phyloP scores from a whole-genome alignment of 2,888 invertebrate species.

The Yponomeuta cagnagella region DNA sequence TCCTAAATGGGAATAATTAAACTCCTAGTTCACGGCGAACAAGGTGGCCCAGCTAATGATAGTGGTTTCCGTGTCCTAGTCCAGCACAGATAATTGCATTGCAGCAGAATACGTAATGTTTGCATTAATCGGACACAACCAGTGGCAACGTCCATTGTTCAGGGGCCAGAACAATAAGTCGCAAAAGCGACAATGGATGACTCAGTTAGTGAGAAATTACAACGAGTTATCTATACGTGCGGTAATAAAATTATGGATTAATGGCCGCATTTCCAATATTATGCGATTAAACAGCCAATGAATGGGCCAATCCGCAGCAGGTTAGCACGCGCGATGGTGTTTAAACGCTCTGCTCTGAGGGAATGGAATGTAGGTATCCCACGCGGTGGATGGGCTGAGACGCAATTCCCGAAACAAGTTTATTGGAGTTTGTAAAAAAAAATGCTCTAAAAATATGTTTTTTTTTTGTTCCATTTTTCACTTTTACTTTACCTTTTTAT shows the following conservation, averaged over 20 bases:
- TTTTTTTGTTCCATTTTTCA: no score
- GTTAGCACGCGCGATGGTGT: no score
- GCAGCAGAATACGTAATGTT: constrained; percentile 4
- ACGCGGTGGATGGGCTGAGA: no score
- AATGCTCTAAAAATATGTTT: no score
- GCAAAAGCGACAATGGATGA: neutral
- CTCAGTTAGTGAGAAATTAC: neutral
- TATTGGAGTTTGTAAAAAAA: no score
- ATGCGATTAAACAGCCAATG: neutral
- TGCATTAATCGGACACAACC: constrained; percentile 11
- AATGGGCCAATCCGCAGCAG: neutral
- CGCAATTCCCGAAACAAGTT: no score
- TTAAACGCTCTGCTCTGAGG: no score
- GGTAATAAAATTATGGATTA: neutral
- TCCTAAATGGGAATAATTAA: neutral
- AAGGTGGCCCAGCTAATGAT: neutral
- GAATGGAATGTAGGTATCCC: no score
- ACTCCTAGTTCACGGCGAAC: constrained; percentile 7
- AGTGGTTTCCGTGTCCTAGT: neutral
- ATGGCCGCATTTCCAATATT: neutral
- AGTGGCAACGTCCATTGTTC: neutral
- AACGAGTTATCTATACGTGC: neutral
- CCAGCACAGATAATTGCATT: constrained; percentile 1
- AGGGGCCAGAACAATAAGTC: constrained; percentile 1
- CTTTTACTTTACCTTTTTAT: no score